These are phyloP conservation scores for Tenebrio molitor DNA, from an alignment of 1,140 invertebrate species.

Conservation along the genomic window DNA sequence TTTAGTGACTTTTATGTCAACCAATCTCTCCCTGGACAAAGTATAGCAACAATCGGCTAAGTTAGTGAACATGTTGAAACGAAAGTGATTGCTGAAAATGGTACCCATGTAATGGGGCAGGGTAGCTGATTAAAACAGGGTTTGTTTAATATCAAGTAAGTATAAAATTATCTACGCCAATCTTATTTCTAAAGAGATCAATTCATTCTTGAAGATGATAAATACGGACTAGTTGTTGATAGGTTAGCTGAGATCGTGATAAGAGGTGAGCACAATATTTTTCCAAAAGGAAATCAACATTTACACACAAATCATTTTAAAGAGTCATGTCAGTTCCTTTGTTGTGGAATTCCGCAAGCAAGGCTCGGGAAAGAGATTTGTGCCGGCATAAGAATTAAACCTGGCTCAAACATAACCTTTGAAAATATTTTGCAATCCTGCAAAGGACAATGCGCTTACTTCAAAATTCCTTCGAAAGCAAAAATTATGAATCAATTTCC, in stretches of 20 bases:
- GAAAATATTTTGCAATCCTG: constrained; percentile 78
- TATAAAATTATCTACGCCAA: constrained; percentile 3
- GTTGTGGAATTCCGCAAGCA: constrained; percentile 85
- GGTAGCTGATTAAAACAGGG: constrained; percentile 94
- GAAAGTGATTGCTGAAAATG: constrained; percentile 79
- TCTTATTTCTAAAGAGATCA: constrained; percentile 77
- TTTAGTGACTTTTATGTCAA: too few relatives aligned
- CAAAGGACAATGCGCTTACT: constrained; percentile 83
- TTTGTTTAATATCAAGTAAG: constrained; percentile 68
- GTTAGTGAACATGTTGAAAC: constrained; percentile 85
- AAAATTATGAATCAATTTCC: constrained; percentile 81
- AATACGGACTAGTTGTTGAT: constrained; percentile 85
- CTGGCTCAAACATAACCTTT: constrained; percentile 67
- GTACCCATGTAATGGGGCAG: constrained; percentile 74
- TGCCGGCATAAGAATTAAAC: constrained; percentile 73
- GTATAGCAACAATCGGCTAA: constrained; percentile 85
- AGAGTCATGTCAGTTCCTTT: constrained; percentile 80
- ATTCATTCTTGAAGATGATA: constrained; percentile 80
- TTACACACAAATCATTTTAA: constrained; percentile 81
- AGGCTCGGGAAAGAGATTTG: constrained; percentile 89
- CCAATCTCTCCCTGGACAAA: too few relatives aligned
- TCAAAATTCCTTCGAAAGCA: constrained; percentile 86
- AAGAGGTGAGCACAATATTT: constrained; percentile 93
- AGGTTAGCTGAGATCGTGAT: constrained; percentile 93
- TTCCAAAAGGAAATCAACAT: constrained; percentile 90